Base-by-base conservation (phyloP, 2,797 vertebrate genomes). In the Passerculus sandwichensis region DNA sequence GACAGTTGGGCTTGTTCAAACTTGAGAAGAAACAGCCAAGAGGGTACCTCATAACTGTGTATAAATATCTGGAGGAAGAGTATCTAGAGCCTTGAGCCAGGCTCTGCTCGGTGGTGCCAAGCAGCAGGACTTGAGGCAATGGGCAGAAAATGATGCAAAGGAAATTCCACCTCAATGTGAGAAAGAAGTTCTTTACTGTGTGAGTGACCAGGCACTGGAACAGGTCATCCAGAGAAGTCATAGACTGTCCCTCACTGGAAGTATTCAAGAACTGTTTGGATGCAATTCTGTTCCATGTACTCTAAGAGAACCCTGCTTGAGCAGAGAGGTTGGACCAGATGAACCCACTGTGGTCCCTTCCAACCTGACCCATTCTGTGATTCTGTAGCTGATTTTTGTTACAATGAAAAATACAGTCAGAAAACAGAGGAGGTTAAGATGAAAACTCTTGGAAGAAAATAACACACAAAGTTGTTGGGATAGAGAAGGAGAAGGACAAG, bases 21-120 rank as follows among this genome's bases (percentile, higher is more conserved):
- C 34, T 47, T 0, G 2, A 53, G n/a, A 72, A 40, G n/a, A 65
- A 22, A 47, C 16, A 40, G 12, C 9, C 0, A 1, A 20, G 12
- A 23, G 25, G 10, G 9, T 6, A 32, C 2, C 40, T 40, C 29
- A 34, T 23, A 9, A 47, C 34, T 23, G 7, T 34, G 12, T 16
- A 9, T 4, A 45, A 65, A 38, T 65, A 53, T 40, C 38, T 40
- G 15, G 15, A 51, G 44, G 11, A 5, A 57, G 8, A 2, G 4
- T 45, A 17, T 26, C 23, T 30, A 45, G 20, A 64, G 29, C 27
- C 21, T 64, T 5, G 4, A 51, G 25, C n/a, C 56, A 56, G 42
- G 48, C 48, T 81, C 62, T 75, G n/a, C 56, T 75, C 0, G 0
- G 50, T 26, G n/a, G 12, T 71, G 17, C 20, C 44, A 51, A 11